A percentile compares a stretch with the other conserved stretches of the same genome.
phyloP scores from a whole-genome alignment of 2,113 vertebrate genomes.

The Hippocampus comes region DNA sequence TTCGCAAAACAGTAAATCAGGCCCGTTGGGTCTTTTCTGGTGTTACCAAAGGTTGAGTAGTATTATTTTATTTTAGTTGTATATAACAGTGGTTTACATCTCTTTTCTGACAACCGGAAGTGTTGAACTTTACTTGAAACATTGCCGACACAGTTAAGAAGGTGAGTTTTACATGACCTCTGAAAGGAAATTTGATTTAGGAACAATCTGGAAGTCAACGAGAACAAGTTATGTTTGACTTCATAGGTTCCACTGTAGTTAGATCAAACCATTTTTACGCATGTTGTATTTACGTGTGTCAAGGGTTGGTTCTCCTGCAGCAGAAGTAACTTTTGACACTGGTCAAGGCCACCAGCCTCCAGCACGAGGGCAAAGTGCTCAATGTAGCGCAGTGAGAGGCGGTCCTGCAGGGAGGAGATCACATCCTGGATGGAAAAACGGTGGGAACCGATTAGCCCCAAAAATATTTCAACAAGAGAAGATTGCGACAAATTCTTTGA shows the following conservation, averaged over 20 bases:
- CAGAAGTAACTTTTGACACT: slow-evolving; percentile 86
- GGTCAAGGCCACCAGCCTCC: slow-evolving; percentile 87
- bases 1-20: too few species aligned
- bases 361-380: slow-evolving; percentile 96
- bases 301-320: slow-evolving; percentile 95
- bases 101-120: neutral
- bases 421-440: slow-evolving; percentile 79
- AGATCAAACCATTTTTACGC: neutral
- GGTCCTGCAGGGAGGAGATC: slow-evolving; percentile 93
- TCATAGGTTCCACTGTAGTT: neutral
- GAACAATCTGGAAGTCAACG: neutral
- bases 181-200: neutral
- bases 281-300: slow-evolving; percentile 73
- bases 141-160: neutral
- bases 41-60: neutral
- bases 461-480: slow-evolving; percentile 15
- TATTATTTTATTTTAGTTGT: neutral
- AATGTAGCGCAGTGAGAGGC: slow-evolving; percentile 93
- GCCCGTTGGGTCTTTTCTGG: neutral
- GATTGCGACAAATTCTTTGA: slow-evolving; percentile 7
- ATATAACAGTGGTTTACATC: neutral
- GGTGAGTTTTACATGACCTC: neutral
- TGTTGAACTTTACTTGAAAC: neutral
- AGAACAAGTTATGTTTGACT: neutral
- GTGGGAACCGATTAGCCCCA: slow-evolving; percentile 19